Percentiles rank a stretch among this genome's conserved stretches.
These are phyloP conservation scores for Atherinosoma microstoma DNA, from an alignment of 2,797 vertebrate genomes.

Conservation along the genomic window DNA sequence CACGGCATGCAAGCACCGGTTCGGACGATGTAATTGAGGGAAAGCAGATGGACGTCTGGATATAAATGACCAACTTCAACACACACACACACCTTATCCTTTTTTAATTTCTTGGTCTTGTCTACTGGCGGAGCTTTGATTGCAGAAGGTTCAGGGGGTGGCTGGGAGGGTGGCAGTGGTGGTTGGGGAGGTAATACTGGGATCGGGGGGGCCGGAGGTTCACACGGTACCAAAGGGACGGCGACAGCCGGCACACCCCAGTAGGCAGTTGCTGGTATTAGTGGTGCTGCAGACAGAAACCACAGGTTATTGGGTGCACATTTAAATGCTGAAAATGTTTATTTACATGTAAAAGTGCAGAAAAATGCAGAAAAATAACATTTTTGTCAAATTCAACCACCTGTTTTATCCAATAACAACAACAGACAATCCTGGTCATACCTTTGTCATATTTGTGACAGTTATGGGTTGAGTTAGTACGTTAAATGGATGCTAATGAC, in stretches of 20 bases:
- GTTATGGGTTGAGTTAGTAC: neutral
- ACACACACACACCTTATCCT: constrained; percentile 88
- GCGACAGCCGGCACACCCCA: constrained; percentile 83
- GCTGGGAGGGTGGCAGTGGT: constrained; percentile 73
- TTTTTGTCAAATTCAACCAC: neutral
- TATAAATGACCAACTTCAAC: neutral
- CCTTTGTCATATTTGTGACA: neutral
- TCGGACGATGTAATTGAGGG: neutral
- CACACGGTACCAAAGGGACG: constrained; percentile 82
- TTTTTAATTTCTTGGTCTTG: constrained; percentile 91
- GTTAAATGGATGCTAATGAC: neutral
- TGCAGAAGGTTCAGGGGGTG: constrained; percentile 70
- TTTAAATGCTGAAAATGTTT: rapidly evolving
- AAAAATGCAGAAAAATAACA: neutral
- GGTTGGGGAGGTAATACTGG: constrained; percentile 77
- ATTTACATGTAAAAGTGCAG: neutral
- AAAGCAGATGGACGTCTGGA: neutral
- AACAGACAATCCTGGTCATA: no score
- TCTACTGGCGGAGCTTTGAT: constrained; percentile 82
- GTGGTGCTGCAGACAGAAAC: constrained; percentile 66
- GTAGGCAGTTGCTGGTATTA: constrained; percentile 80
- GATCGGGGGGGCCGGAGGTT: constrained; percentile 79
- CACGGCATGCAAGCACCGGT: neutral
- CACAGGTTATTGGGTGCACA: neutral
- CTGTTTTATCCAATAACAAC: neutral